A percentile compares a stretch with the other conserved stretches of the same genome.
These are phyloP conservation scores for Hapalemur alaotrensis DNA, from an alignment of 2,797 vertebrate genomes.

Conservation along the genomic window DNA sequence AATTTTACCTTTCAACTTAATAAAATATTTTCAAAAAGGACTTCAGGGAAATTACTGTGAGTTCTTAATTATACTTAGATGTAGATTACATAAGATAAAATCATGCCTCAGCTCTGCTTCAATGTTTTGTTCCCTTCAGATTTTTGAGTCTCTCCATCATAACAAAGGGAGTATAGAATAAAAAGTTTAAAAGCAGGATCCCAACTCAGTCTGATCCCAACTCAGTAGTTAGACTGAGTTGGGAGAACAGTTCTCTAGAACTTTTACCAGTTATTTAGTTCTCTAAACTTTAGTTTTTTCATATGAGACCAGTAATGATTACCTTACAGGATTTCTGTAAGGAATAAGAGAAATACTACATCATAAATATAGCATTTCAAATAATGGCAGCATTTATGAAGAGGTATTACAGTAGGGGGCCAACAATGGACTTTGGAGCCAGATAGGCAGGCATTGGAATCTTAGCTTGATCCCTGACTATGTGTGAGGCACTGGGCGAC, in stretches of 20 bases:
- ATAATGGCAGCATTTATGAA: not conserved
- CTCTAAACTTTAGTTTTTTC: not conserved
- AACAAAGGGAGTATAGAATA: not conserved
- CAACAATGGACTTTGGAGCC: too few species aligned
- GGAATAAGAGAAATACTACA: not conserved
- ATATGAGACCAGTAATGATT: not conserved
- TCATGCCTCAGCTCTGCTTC: not conserved
- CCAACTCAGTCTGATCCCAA: not conserved
- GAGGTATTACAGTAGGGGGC: not conserved
- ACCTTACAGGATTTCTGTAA: not conserved
- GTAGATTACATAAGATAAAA: conserved; percentile 42
- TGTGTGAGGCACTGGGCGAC: not conserved
- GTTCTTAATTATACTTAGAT: conserved; percentile 71
- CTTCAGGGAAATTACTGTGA: conserved; percentile 66
- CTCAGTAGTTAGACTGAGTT: not conserved
- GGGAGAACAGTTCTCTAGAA: not conserved
- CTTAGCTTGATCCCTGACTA: not conserved
- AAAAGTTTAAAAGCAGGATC: not conserved
- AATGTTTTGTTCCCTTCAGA: not conserved
- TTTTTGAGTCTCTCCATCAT: not conserved
- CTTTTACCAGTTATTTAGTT: not conserved
- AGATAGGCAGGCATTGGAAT: not conserved
- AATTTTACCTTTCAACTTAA: conserved; percentile 76
- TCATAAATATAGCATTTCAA: not conserved
- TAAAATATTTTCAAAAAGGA: conserved; percentile 68